These are phyloP conservation scores for Hipparchia sbordonii DNA, from an alignment of 2,888 invertebrate genomes.

Conservation along the genomic window DNA sequence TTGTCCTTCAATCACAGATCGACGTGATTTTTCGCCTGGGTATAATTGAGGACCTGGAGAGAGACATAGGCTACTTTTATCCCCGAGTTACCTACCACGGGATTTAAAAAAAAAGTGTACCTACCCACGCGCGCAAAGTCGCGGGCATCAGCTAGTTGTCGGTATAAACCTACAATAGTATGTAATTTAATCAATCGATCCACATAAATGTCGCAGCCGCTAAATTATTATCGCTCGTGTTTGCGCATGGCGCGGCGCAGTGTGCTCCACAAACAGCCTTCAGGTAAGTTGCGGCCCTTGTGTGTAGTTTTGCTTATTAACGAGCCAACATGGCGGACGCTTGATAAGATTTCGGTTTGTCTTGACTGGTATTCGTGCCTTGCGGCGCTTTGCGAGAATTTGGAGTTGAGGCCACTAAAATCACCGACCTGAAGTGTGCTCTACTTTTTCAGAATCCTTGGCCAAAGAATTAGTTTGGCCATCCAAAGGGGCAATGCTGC, in stretches of 20 bases:
- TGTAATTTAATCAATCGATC: slow-evolving; percentile 30
- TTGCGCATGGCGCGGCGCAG: slow-evolving; percentile 64
- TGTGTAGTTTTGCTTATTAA: slow-evolving; percentile 82
- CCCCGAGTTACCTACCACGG: too few relatives aligned
- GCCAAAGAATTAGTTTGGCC: too few relatives aligned
- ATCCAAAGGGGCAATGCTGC: too few relatives aligned
- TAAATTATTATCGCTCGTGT: slow-evolving; percentile 62
- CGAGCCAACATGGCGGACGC: slow-evolving; percentile 74
- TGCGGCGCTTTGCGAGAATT: slow-evolving; percentile 71
- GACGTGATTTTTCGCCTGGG: too few relatives aligned
- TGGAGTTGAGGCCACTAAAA: slow-evolving; percentile 60
- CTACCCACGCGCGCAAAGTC: too few relatives aligned
- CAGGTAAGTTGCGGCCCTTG: slow-evolving; percentile 70
- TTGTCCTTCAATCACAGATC: too few relatives aligned
- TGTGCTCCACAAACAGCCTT: slow-evolving; percentile 71
- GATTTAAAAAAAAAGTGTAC: too few relatives aligned
- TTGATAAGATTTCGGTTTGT: slow-evolving; percentile 81
- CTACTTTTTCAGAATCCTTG: slow-evolving; percentile 35
- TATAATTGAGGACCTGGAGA: too few relatives aligned
- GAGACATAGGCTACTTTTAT: too few relatives aligned
- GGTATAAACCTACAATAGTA: not conserved
- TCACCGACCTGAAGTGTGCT: slow-evolving; percentile 43
- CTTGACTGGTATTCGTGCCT: slow-evolving; percentile 78
- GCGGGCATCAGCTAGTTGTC: too few relatives aligned
- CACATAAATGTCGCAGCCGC: slow-evolving; percentile 51